Conservation (phyloP, 2,113 vertebrate species). For the Hiodon tergisus region DNA sequence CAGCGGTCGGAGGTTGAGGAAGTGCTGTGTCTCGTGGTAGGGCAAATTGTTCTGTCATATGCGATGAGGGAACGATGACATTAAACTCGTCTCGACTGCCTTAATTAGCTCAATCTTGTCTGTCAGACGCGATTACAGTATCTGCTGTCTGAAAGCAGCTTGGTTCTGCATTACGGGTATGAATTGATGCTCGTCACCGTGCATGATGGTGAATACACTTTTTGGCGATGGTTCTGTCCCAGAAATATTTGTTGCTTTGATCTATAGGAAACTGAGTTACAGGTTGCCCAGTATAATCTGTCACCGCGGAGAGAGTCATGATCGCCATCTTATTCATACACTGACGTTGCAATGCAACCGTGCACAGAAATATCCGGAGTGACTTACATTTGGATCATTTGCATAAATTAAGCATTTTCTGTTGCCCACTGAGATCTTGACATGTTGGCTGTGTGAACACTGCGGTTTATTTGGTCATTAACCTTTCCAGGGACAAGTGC, state of each 20-base stretch:
- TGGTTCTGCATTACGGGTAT: background rate
- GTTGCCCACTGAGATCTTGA: conserved; percentile 27
- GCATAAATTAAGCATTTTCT: background rate
- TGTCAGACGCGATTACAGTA: conserved; percentile 60
- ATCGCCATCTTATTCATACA: background rate
- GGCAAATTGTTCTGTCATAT: conserved; percentile 46
- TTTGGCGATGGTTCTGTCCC: too few species aligned
- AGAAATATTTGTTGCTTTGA: too few species aligned
- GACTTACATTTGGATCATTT: background rate
- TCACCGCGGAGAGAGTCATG: too few species aligned
- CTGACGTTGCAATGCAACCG: background rate
- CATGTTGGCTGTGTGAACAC: conserved; percentile 38
- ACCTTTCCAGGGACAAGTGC: conserved; percentile 45
- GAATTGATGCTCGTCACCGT: too few species aligned
- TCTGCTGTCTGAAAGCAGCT: conserved; percentile 36
- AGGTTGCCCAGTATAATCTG: too few species aligned
- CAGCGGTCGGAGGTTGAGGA: too few species aligned
- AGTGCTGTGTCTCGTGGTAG: conserved; percentile 9
- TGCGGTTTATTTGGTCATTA: conserved; percentile 40
- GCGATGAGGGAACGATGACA: conserved; percentile 46
- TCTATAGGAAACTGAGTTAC: too few species aligned
- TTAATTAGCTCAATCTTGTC: conserved; percentile 68
- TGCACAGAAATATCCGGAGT: background rate
- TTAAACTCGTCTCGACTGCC: conserved; percentile 56
- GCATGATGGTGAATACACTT: too few species aligned